Evolutionary conservation across 23 tunicate species (phyloP), one percentile per base, ranked within the genome.

Genomic region (Styela clava): DNA sequence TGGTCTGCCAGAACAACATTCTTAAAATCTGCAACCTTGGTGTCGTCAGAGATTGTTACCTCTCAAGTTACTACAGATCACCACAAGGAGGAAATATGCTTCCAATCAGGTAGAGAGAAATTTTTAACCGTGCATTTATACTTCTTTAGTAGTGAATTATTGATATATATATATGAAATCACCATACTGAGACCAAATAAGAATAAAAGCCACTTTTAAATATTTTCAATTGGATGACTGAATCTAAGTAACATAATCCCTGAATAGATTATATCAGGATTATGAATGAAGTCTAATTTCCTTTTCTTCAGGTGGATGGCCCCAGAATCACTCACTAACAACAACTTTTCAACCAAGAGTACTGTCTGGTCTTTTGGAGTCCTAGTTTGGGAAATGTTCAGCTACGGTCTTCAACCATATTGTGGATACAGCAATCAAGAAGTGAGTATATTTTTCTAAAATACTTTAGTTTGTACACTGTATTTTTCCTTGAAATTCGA

Each of bases 251-350:
- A n/a, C n/a, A n/a, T n/a, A n/a, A n/a, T n/a, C n/a, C n/a, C n/a
- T n/a, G n/a, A n/a, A n/a, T n/a, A n/a, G n/a, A n/a, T n/a, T n/a
- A n/a, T n/a, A n/a, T n/a, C n/a, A n/a, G n/a, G n/a, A n/a, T n/a
- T n/a, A n/a, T n/a, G n/a, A n/a, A n/a, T n/a, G n/a, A n/a, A n/a
- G n/a, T n/a, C n/a, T n/a, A n/a, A n/a, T n/a, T n/a, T n/a, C n/a
- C n/a, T n/a, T n/a, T n/a, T n/a, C n/a, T n/a, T n/a, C n/a, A n/a
- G 98, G 80, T 93, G 98, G 98, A 93, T 93, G 98, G 98, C 98
- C 9, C 98, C 98, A 1, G 98, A 93, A 64, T 93, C 92, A 31
- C 44, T 93, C 2, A 69, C 81, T 24, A 74, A 69, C 31, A 89
- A 89, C 88, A 78, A 74, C 71, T 93, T 87, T 78, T 80, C 89